A percentile compares a stretch with the other conserved stretches of the same genome.
These are phyloP conservation scores for Lordiphosa collinella DNA, from an alignment of 1,140 invertebrate species.

Conservation along the genomic window DNA sequence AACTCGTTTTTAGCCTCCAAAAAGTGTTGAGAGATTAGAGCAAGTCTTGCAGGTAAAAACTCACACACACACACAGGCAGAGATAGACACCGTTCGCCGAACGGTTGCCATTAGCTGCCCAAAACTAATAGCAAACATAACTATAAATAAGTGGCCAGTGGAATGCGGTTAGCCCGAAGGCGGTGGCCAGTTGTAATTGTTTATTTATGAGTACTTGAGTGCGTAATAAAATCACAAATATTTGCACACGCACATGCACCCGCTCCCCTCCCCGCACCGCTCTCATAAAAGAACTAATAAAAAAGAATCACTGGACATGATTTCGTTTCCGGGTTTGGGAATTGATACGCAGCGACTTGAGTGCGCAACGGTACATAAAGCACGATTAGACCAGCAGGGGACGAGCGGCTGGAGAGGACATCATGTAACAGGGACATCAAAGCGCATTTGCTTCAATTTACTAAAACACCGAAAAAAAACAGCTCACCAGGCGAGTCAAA, in stretches of 20 bases:
- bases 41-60: neutral
- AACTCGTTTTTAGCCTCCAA: slow-evolving; percentile 52
- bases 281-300: slow-evolving; percentile 34
- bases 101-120: slow-evolving; percentile 28
- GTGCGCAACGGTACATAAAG: slow-evolving; percentile 78
- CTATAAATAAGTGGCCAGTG: slow-evolving; percentile 70
- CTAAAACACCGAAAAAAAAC: slow-evolving; percentile 62
- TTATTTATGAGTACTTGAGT: slow-evolving; percentile 76
- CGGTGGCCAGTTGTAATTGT: slow-evolving; percentile 55
- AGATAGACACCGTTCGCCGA: neutral
- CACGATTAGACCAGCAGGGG: slow-evolving; percentile 59
- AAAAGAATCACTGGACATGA: slow-evolving; percentile 67
- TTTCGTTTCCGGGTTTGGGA: slow-evolving; percentile 36
- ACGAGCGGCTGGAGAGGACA: neutral
- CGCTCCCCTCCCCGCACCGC: too few species aligned
- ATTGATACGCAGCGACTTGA: slow-evolving; percentile 52
- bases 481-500: slow-evolving; percentile 14
- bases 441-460: slow-evolving; percentile 78
- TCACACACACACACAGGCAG: neutral
- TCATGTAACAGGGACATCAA: slow-evolving; percentile 69
- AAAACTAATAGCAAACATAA: slow-evolving; percentile 62
- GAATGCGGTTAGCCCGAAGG: slow-evolving; percentile 26
- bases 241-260: slow-evolving; percentile 56
- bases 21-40: slow-evolving; percentile 1
- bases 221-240: slow-evolving; percentile 78